Percentiles rank a stretch among this genome's conserved stretches.
Evolutionary conservation across 2,888 invertebrate genomes (phyloP).

Genomic region (Hedychridium roseum): DNA sequence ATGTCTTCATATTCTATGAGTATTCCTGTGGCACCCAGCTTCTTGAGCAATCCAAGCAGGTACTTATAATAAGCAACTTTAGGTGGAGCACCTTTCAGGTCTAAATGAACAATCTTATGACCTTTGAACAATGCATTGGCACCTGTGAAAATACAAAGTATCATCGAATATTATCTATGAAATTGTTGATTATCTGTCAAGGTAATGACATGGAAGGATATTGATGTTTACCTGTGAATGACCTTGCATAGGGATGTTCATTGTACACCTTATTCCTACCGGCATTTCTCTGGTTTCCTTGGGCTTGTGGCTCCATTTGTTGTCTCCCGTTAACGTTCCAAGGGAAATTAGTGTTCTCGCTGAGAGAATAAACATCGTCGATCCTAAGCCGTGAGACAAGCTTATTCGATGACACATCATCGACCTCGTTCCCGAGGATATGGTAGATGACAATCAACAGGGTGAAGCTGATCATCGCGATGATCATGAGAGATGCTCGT

Average conservation of each 20-base stretch:
- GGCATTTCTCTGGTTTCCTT: slow-evolving; percentile 31
- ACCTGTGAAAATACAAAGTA: slow-evolving; percentile 20
- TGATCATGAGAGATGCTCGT: slow-evolving; percentile 50
- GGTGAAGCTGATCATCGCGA: slow-evolving; percentile 49
- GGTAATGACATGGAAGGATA: too few relatives aligned
- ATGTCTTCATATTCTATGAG: slow-evolving; percentile 88
- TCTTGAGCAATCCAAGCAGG: slow-evolving; percentile 70
- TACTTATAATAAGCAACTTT: slow-evolving; percentile 70
- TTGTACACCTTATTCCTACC: slow-evolving; percentile 5
- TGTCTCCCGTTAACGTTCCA: slow-evolving; percentile 35
- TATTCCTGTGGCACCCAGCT: slow-evolving; percentile 78
- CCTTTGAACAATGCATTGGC: slow-evolving; percentile 50
- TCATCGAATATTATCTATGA: too few relatives aligned
- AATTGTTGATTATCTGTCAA: too few relatives aligned
- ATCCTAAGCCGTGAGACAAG: slow-evolving; percentile 31
- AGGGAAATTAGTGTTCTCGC: slow-evolving; percentile 39
- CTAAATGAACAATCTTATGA: slow-evolving; percentile 80
- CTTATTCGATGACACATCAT: slow-evolving; percentile 35
- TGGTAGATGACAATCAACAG: slow-evolving; percentile 57
- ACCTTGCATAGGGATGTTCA: too few relatives aligned
- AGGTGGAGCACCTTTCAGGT: slow-evolving; percentile 85
- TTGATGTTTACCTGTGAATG: too few relatives aligned
- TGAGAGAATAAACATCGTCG: slow-evolving; percentile 37
- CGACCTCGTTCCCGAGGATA: slow-evolving; percentile 52
- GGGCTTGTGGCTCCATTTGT: slow-evolving; percentile 40